Conservation (phyloP, 2,888 invertebrate species). For the Perizoma flavofasciatum region DNA sequence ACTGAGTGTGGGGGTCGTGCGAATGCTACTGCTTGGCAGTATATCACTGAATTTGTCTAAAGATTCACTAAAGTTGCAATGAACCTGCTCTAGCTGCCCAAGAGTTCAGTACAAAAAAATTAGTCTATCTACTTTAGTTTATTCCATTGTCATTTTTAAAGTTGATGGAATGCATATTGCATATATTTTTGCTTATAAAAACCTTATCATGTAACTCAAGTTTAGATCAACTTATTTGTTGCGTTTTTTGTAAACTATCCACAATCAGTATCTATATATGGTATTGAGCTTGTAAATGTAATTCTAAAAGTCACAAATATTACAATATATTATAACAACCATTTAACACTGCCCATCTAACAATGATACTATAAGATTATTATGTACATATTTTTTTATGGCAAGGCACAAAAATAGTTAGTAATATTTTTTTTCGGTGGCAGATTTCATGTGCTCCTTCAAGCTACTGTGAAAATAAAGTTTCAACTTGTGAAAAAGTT, state of each 20-base stretch:
- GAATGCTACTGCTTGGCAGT: slow-evolving; percentile 29
- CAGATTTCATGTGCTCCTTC: slow-evolving; percentile 20
- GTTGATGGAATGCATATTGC: slow-evolving; percentile 28
- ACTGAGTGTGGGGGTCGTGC: slow-evolving; percentile 7
- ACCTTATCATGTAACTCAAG: slow-evolving; percentile 10
- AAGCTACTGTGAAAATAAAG: slow-evolving; percentile 29
- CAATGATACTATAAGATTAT: slow-evolving; percentile 23
- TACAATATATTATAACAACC: slow-evolving; percentile 12
- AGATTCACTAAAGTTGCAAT: slow-evolving; percentile 19
- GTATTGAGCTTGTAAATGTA: slow-evolving; percentile 35
- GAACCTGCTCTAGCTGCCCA: slow-evolving; percentile 14
- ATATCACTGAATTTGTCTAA: slow-evolving; percentile 23
- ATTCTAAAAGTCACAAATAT: slow-evolving; percentile 25
- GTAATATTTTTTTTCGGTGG: slow-evolving; percentile 25
- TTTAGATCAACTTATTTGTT: slow-evolving; percentile 19
- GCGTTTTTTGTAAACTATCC: slow-evolving; percentile 21
- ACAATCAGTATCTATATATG: slow-evolving; percentile 27
- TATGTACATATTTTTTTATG: slow-evolving; percentile 28
- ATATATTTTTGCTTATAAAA: slow-evolving; percentile 22
- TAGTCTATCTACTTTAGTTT: slow-evolving; percentile 18
- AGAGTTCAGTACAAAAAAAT: slow-evolving; percentile 20
- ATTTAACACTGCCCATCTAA: slow-evolving; percentile 13
- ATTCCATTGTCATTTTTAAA: slow-evolving; percentile 28
- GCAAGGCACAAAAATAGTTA: slow-evolving; percentile 37
- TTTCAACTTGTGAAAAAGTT: slow-evolving; percentile 25